A percentile compares a stretch with the other conserved stretches of the same genome.
phyloP scores from a whole-genome alignment of 2,888 invertebrate species.

The Nymphalis polychloros region DNA sequence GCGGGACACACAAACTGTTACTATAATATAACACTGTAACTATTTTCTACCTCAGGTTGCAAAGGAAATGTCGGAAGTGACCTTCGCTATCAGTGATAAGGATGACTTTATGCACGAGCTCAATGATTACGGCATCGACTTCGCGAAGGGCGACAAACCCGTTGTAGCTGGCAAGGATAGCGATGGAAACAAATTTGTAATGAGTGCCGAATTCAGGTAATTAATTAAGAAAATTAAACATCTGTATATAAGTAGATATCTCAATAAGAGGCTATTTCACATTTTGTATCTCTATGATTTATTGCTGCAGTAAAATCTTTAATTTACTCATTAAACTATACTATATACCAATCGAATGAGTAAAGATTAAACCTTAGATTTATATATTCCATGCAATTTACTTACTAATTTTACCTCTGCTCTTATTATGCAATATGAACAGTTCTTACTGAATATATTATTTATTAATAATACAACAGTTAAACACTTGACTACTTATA shows the following conservation, averaged over 20 bases:
- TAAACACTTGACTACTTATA: too few species aligned
- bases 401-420: too few species aligned
- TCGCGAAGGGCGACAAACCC: slow-evolving; percentile 93
- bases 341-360: too few species aligned
- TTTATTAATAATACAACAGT: too few species aligned
- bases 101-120: slow-evolving; percentile 97
- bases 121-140: slow-evolving; percentile 95
- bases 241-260: background rate
- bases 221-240: background rate
- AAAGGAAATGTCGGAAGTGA: slow-evolving; percentile 85
- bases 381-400: too few species aligned
- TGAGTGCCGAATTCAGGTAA: slow-evolving; percentile 95
- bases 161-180: slow-evolving; percentile 91
- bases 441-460: too few species aligned
- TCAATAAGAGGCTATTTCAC: background rate
- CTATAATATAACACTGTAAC: background rate
- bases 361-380: too few species aligned
- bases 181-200: slow-evolving; percentile 93
- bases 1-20: too few species aligned
- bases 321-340: too few species aligned
- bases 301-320: too few species aligned
- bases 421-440: too few species aligned
- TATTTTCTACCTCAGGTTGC: slow-evolving; percentile 80
- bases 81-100: slow-evolving; percentile 95
- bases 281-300: too few species aligned